These are phyloP conservation scores for Oscarella lobularis DNA, from an alignment of 37 sponge, comb jelly and placozoan species.

Conservation along the genomic window DNA sequence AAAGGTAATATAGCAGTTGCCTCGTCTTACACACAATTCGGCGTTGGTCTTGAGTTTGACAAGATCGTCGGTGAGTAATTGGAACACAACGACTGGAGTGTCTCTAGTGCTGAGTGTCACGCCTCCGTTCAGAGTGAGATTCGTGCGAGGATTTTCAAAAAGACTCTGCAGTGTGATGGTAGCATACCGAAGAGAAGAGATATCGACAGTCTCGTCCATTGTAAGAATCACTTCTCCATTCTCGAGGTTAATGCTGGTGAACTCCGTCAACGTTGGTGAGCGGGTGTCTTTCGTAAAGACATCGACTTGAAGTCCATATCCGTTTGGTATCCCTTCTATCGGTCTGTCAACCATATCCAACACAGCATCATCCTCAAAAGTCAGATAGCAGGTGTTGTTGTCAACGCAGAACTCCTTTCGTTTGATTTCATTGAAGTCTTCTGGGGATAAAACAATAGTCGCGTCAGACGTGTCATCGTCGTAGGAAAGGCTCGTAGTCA, in stretches of 20 bases:
- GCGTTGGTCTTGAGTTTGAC: constrained; percentile 32
- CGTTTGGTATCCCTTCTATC: constrained; percentile 55
- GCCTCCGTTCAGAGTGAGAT: constrained; percentile 59
- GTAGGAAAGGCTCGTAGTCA: constrained; percentile 42
- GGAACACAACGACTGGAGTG: constrained; percentile 39
- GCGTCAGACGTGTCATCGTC: constrained; percentile 34
- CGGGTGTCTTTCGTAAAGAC: constrained; percentile 45
- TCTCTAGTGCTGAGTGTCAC: constrained; percentile 22
- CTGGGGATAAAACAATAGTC: constrained; percentile 23
- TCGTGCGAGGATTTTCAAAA: constrained; percentile 37
- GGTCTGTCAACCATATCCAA: constrained; percentile 65
- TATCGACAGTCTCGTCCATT: constrained; percentile 72
- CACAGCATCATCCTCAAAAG: constrained; percentile 58
- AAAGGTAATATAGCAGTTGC: constrained; percentile 79
- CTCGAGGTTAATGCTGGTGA: constrained; percentile 54
- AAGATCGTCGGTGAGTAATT: constrained; percentile 22
- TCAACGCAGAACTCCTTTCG: constrained; percentile 47
- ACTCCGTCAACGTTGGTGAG: constrained; percentile 42
- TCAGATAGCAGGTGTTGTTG: constrained; percentile 38
- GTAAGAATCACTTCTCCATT: constrained; percentile 42
- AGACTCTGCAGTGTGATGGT: constrained; percentile 54
- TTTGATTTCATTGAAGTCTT: constrained; percentile 84
- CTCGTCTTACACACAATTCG: constrained; percentile 60
- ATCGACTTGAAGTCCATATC: constrained; percentile 31
- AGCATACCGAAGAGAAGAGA: constrained; percentile 34